Conservation (phyloP, 2,888 invertebrate genomes). For the Saturnia pavonia region DNA sequence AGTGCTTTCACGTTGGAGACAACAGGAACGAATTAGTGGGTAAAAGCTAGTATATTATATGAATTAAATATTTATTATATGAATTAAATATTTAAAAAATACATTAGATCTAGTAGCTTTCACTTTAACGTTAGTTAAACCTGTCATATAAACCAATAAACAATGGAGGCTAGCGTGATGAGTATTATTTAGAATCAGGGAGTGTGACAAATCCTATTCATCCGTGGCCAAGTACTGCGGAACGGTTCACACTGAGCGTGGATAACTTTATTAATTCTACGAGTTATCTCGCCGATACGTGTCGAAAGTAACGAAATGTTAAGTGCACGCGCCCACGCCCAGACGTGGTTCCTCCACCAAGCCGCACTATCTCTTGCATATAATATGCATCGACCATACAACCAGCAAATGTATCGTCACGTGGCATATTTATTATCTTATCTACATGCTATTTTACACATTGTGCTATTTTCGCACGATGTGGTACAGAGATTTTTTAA, state of each 20-base stretch:
- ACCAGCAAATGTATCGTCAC: slow-evolving; percentile 34
- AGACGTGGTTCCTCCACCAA: background rate
- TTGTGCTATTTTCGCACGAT: slow-evolving; percentile 66
- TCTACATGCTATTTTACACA: slow-evolving; percentile 62
- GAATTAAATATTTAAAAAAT: no score
- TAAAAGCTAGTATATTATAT: no score
- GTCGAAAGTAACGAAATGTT: slow-evolving; percentile 69
- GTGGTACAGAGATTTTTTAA: slow-evolving; percentile 49
- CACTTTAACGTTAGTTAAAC: background rate
- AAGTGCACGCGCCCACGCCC: slow-evolving; percentile 65
- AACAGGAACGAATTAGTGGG: no score
- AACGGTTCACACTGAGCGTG: slow-evolving; percentile 44
- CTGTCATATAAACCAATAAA: slow-evolving; percentile 7
- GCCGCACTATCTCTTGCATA: slow-evolving; percentile 9
- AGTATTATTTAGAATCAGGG: slow-evolving; percentile 7
- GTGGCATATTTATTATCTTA: slow-evolving; percentile 74
- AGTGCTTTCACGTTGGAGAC: no score
- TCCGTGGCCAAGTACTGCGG: slow-evolving; percentile 35
- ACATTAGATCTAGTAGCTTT: background rate
- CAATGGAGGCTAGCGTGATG: slow-evolving; percentile 11
- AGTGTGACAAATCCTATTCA: slow-evolving; percentile 33
- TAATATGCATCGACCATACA: slow-evolving; percentile 8
- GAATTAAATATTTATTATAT: no score
- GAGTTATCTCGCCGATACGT: slow-evolving; percentile 55
- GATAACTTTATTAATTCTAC: slow-evolving; percentile 63